A percentile compares a stretch with the other conserved stretches of the same genome.
These are phyloP conservation scores for Cathartes aura DNA, from an alignment of 2,113 vertebrate genomes.

Conservation along the genomic window DNA sequence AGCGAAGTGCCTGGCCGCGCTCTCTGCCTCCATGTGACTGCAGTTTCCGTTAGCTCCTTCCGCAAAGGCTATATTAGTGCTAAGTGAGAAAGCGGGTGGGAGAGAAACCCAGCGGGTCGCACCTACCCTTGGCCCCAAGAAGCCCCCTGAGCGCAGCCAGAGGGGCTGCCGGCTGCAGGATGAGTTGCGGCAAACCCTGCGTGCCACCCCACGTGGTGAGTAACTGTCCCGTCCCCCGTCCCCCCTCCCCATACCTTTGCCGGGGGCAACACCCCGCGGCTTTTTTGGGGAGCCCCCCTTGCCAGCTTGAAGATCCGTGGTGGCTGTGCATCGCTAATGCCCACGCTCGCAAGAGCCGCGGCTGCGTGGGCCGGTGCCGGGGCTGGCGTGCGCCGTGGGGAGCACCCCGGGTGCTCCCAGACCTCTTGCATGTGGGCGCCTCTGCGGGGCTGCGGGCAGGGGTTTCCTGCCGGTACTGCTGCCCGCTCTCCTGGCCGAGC, in stretches of 20 bases:
- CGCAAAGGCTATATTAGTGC: constrained; percentile 79
- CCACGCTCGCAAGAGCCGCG: fast-evolving
- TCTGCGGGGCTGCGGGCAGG: neutral
- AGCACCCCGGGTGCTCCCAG: neutral
- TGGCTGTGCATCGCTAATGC: fast-evolving
- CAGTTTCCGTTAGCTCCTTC: constrained; percentile 84
- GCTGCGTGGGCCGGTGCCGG: fast-evolving
- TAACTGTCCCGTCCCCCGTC: neutral
- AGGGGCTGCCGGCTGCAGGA: constrained; percentile 20
- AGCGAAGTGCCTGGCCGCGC: constrained; percentile 38
- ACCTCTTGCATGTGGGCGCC: neutral
- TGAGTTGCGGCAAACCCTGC: constrained; percentile 36
- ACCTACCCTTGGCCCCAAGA: neutral
- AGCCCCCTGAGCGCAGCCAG: neutral
- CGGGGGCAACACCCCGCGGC: fast-evolving
- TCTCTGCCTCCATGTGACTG: constrained; percentile 81
- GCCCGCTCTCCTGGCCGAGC: neutral
- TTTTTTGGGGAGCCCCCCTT: neutral
- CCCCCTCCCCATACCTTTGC: neutral
- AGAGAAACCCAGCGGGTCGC: neutral
- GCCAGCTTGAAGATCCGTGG: fast-evolving
- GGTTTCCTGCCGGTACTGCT: neutral
- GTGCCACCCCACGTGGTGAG: constrained; percentile 66
- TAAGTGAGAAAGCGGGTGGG: neutral
- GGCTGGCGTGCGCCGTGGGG: fast-evolving